Evolutionary conservation across 53 echinoderm and acorn worm genomes (phyloP), one percentile per base, ranked within the genome.

Genomic region (Mesocentrotus franciscanus): DNA sequence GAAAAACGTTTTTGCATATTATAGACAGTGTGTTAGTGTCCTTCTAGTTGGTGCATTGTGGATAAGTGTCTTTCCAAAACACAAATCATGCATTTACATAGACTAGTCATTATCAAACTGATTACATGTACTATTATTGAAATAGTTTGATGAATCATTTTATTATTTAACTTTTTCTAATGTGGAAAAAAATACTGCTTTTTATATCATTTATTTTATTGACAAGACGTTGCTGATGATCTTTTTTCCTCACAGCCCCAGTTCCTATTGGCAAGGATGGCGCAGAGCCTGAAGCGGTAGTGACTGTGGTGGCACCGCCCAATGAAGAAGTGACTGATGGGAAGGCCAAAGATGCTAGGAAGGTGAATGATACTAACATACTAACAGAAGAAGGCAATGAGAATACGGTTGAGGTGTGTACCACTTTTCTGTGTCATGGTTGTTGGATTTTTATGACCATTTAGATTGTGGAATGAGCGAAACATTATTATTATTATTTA

Each of bases 291-390:
- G 87, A 27, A 18, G 91, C 35, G 18, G 91, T 29, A 20, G 91
- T 91, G n/a, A 91, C 91, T 10, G 91, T 91, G 61, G 30, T 91
- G 68, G 91, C 90, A 39, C 91, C 91, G 24, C 91, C 66, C 35
- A 30, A 91, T 24, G 61, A 66, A 36, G 61, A 34, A 22, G 64
- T 64, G 91, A 22, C 61, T 61, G 91, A 91, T 61, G 91, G 91
- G 91, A 66, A 91, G 66, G 91, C 39, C 30, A 18, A 61, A 10
- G 68, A 61, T 66, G 64, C 33, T 64, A 68, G 35, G 62, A 91
- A 66, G 91, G 91, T 64, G 62, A 91, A 91, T 59, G 58, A 91
- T 24, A 91, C 91, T 61, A 62, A 66, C 39, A 33, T 20, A 36
- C 64, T 8, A 91, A 57, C 87, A 61, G 27, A 91, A 7, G 34